phyloP scores from a whole-genome alignment of 2,888 invertebrate genomes.

The Buathra laborator region DNA sequence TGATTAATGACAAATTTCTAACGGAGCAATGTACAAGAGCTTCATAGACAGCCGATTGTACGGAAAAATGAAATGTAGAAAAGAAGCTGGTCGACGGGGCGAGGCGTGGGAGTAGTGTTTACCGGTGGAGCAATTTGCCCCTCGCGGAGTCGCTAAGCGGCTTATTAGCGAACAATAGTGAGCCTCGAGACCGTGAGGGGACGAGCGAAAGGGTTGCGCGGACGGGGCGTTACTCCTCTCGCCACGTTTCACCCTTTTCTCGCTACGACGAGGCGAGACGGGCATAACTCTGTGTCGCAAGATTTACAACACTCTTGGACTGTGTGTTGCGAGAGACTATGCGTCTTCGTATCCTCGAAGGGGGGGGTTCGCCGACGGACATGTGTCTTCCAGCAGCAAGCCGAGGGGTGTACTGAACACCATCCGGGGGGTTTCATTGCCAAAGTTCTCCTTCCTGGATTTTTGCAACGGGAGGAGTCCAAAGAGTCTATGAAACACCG shows the following conservation, averaged over 20 bases:
- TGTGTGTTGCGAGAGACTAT: constrained; percentile 49
- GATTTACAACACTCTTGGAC: constrained; percentile 74
- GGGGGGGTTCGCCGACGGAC: constrained; percentile 54
- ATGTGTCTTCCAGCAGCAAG: constrained; percentile 73
- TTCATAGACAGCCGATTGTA: constrained; percentile 41
- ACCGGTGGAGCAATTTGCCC: constrained; percentile 80
- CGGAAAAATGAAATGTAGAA: constrained; percentile 12
- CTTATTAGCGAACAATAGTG: constrained; percentile 81
- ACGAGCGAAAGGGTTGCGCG: constrained; percentile 70
- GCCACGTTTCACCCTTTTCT: constrained; percentile 69
- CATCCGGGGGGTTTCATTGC: constrained; percentile 21
- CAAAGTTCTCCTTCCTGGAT: constrained; percentile 24
- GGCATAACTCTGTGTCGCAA: constrained; percentile 63
- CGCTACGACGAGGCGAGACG: constrained; percentile 40
- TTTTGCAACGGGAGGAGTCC: constrained; percentile 61
- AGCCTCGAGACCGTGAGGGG: constrained; percentile 47
- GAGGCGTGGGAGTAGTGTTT: constrained; percentile 81
- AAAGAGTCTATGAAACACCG: constrained; percentile 39
- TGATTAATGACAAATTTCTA: constrained; percentile 69
- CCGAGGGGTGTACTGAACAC: constrained; percentile 12
- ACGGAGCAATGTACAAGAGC: constrained; percentile 30
- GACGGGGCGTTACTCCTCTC: constrained; percentile 67
- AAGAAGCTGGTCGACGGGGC: constrained; percentile 58
- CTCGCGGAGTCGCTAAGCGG: constrained; percentile 80
- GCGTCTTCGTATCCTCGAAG: background rate